Base-by-base conservation (phyloP, 2,797 vertebrate genomes). In the Poecilia wingei region DNA sequence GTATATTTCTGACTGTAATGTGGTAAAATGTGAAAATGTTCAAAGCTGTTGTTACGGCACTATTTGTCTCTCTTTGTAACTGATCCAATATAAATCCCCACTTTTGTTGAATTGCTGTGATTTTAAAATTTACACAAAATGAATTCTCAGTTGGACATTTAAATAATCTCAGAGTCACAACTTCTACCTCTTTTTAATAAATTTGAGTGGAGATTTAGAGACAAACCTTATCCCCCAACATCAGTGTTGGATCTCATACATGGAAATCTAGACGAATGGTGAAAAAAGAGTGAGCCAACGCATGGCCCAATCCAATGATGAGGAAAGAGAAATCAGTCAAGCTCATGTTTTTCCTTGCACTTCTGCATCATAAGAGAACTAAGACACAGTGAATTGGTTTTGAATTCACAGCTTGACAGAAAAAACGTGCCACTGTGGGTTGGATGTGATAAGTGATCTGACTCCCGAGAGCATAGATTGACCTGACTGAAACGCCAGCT, bases 401-500 rank as follows among this genome's bases (percentile, higher is more conserved):
- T 36, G 36, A 73, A 75, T 75, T 33, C 49, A 55, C 57, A 77
- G 74, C 75, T 28, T 83, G 70, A 79, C 53, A 72, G 69, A 57
- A 71, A 53, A 80, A 66, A 78, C 77, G 71, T 39, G 25, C 51
- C 76, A 79, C 81, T 33, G 68, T 73, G 73, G 46, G 61, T 75
- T 14, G 43, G 43, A 82, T 80, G 80, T 82, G 83, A 89, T 80
- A 74, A 82, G 46, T 91, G 90, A 87, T 66, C 61, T 91, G 89
- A 86, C 87, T 93, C 82, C 78, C 53, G 70, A 75, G 86, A 85
- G 89, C 83, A 89, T 89, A 76, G 77, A 79, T 78, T 91, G 86
- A 93, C 91, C 89, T 93, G 84, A 92, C 74, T 90, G 88, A 89
- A 70, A 87, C 85, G 83, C 77, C 78, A 81, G 78, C 39, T 69